Evolutionary conservation across 2,888 invertebrate species (phyloP), one percentile per base, ranked within the genome.

Genomic region (Cephus spinipes): DNA sequence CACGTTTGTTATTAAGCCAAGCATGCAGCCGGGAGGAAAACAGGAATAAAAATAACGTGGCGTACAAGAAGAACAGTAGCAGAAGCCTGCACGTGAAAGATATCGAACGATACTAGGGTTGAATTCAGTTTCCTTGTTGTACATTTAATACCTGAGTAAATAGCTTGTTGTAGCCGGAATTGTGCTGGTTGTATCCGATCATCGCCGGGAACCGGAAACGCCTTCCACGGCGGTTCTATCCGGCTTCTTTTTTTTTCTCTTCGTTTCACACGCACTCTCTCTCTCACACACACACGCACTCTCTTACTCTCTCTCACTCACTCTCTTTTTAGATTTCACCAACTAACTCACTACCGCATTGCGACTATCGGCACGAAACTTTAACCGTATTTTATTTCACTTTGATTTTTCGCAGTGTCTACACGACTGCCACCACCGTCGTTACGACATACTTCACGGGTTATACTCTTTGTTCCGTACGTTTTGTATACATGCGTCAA

Each of bases 81-180:
- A 40, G 15, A 40, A 40, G 40, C 40, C 23, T 55, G 23, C 23
- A 55, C 40, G 23, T 55, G 40, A 55, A 23, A 4, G 23, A 55
- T 55, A 55, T 55, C 0, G 40, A 55, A 4, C 40, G 40, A 1
- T 15, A 15, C 23, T 23, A 23, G 23, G 23, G 23, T 23, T 9
- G 23, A 6, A 55, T 23, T 55, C 1, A 55, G 15, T 55, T 15
- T 23, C 23, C 15, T 9, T 55, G 23, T 23, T 23, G 23, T 55
- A 23, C 40, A 55, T 23, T 55, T 35, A 83, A 89, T 92, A 96
- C 96, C 96, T 96, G 96, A 81, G 96, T 95, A 90, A 96, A 96
- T 91, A 96, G 94, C 94, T 96, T 96, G 94, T 96, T 96, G 94
- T 96, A 96, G 91, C 96, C 96, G 91, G 95, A 94, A 92, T 94